Evolutionary conservation across 2,113 vertebrate species (phyloP), one percentile per base, ranked within the genome.

Genomic region (Dunckerocampus dactyliophorus): DNA sequence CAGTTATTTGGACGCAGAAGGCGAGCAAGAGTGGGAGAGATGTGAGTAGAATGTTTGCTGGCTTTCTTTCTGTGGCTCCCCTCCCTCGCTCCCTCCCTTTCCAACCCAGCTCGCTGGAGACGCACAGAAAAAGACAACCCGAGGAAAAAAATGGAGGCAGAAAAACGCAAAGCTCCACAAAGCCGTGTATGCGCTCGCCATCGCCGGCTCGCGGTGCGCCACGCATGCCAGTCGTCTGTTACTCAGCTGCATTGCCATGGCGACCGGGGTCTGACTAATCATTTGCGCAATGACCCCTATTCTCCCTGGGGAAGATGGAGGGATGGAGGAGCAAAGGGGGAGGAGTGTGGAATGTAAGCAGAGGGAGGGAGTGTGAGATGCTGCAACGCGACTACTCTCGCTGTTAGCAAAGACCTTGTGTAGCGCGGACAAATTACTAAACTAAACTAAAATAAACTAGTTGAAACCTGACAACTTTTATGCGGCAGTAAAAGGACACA

Each of bases 251-350:
- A 94, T 94, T 92, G 91, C 94, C 92, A 93, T 92, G 91, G 93
- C 89, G 91, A 95, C 94, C 78, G 89, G 92, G 92, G 92, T 95
- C 94, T 94, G 94, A 94, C 92, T 94, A 95, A 95, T 95, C 93
- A 94, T 94, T 94, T 94, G 94, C 92, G 93, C 94, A 94, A 92
- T 95, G 94, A 94, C 93, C 94, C 93, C 94, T 94, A 93, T 92
- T 93, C 93, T 93, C 93, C 87, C 87, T 90, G 88, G 90, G 89
- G 90, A 89, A 86, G 91, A 84, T 63, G 78, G 73, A 59, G 62
- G 66, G 91, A 84, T 63, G 78, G 73, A 59, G 62, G 66, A 62
- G 69, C 49, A 37, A 50, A 47, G 67, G 65, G 75, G 72, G 71
- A 54, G 81, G 72, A 51, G 77, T 58, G 47, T 54, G 69, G 71